These are phyloP conservation scores for Aulostomus chinensis DNA, from an alignment of 2,797 vertebrate species.

Conservation along the genomic window DNA sequence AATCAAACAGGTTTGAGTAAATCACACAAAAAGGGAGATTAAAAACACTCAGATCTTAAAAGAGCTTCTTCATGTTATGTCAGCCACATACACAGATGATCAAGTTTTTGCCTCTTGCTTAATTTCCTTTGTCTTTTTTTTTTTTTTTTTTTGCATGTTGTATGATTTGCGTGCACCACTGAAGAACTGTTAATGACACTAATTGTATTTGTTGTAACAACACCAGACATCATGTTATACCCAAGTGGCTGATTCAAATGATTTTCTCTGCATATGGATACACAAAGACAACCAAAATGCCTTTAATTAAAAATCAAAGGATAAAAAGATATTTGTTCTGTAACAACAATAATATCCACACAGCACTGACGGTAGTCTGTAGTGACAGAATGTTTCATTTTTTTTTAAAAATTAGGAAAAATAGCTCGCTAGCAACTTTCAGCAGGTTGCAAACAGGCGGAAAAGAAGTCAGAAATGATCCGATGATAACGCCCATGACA, in stretches of 20 bases:
- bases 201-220: conserved; percentile 20
- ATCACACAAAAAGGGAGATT: conserved; percentile 59
- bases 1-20: conserved; percentile 65
- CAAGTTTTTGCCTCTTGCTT: conserved; percentile 27
- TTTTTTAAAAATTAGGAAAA: conserved; percentile 38
- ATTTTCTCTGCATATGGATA: conserved; percentile 40
- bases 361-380: conserved; percentile 45
- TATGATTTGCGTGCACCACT: conserved; percentile 18
- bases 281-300: conserved; percentile 35
- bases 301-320: conserved; percentile 8
- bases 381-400: conserved; percentile 21
- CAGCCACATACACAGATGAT: conserved; percentile 48
- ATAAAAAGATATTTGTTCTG: conserved; percentile 38
- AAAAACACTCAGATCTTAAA: conserved; percentile 34
- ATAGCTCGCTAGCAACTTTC: conserved; percentile 38
- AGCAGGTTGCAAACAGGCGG: conserved; percentile 55
- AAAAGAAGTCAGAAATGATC: conserved; percentile 49
- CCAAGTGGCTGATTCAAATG: conserved; percentile 53
- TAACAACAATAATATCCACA: conserved; percentile 40
- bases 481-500: conserved; percentile 36
- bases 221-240: conserved; percentile 19
- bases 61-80: conserved; percentile 50
- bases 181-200: conserved; percentile 1
- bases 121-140: too few relatives aligned
- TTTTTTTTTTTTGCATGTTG: conserved; percentile 21